These are phyloP conservation scores for Lasius fuliginosus DNA, from an alignment of 2,888 invertebrate genomes.

Conservation along the genomic window DNA sequence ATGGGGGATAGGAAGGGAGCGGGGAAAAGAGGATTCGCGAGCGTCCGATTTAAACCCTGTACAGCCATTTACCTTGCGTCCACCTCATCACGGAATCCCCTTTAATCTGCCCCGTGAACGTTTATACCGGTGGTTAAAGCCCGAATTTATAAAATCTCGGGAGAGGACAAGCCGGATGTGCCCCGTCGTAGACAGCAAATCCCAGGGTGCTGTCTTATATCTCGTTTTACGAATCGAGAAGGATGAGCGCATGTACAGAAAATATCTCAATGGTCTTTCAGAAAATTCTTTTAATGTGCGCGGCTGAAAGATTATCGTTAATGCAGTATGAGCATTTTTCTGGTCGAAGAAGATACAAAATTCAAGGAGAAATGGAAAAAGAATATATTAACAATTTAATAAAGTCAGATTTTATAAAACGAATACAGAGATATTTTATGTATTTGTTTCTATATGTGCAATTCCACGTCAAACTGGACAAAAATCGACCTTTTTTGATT, in stretches of 20 bases:
- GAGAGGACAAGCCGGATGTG: constrained; percentile 27
- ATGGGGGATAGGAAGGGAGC: neutral
- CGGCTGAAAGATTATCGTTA: constrained; percentile 7
- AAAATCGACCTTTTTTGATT: no score
- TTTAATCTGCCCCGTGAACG: constrained; percentile 79
- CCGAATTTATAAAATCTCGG: constrained; percentile 76
- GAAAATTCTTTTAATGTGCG: constrained; percentile 23
- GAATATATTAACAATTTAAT: neutral
- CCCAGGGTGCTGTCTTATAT: constrained; percentile 15
- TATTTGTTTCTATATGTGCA: neutral
- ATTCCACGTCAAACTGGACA: no score
- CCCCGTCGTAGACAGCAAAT: constrained; percentile 38
- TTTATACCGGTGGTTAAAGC: constrained; percentile 83
- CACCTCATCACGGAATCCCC: constrained; percentile 37
- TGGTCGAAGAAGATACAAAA: neutral
- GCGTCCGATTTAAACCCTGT: constrained; percentile 15
- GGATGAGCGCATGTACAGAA: constrained; percentile 1
- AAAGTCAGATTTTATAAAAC: neutral
- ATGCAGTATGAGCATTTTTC: neutral
- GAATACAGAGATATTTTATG: neutral
- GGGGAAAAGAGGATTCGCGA: neutral
- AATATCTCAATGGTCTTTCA: neutral
- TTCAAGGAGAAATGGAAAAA: neutral
- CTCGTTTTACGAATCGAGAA: constrained; percentile 19
- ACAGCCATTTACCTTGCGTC: constrained; percentile 24